Evolutionary conservation across 2,113 vertebrate species (phyloP).

Genomic region (Mormyrus lacerda): DNA sequence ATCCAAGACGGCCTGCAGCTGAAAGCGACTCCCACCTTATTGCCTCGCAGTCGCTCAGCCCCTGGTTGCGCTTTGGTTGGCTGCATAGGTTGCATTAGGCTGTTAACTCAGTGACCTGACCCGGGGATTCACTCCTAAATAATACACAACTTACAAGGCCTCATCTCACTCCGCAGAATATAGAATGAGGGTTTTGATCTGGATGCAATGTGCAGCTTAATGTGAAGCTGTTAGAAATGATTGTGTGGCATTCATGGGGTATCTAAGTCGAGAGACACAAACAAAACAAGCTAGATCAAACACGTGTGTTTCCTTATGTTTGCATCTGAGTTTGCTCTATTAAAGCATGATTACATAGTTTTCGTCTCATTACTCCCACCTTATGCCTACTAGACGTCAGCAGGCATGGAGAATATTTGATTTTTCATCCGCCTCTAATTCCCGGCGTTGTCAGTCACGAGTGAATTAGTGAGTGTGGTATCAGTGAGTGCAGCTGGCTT

Average conservation of each 20-base stretch:
- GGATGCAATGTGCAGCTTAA: neutral
- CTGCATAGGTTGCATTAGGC: neutral
- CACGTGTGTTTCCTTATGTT: neutral
- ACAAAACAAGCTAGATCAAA: neutral
- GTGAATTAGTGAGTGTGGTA: neutral
- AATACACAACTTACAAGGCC: neutral
- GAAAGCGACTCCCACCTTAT: neutral
- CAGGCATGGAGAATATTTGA: neutral
- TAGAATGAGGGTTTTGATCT: neutral
- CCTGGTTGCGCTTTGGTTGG: neutral
- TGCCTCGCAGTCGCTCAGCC: neutral
- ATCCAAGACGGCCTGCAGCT: neutral
- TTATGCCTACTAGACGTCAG: neutral
- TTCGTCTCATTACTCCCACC: neutral
- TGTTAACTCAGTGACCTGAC: neutral
- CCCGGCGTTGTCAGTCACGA: neutral
- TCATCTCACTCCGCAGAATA: neutral
- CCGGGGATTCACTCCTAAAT: neutral
- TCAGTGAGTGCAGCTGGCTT: neutral
- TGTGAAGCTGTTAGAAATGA: neutral
- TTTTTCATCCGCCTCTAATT: neutral
- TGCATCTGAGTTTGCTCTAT: neutral
- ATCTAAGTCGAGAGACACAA: neutral
- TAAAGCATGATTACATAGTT: neutral
- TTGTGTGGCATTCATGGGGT: neutral